Evolutionary conservation across 2,888 invertebrate genomes (phyloP).

Genomic region (Exephanes ischioxanthus): DNA sequence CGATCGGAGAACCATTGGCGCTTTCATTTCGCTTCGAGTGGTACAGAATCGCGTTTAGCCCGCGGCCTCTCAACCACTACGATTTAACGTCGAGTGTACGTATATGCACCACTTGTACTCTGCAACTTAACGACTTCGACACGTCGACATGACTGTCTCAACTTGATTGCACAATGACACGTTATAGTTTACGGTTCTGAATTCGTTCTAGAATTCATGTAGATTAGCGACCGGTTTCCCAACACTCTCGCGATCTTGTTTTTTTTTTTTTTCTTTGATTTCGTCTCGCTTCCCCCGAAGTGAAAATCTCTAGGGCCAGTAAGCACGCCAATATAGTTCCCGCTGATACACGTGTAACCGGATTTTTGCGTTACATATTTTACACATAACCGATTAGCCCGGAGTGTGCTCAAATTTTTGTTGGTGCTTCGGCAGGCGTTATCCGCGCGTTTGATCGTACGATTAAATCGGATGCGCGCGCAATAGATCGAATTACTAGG

Average conservation of each 20-base stretch:
- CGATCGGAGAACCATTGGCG: conserved; percentile 57
- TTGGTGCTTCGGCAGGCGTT: conserved; percentile 76
- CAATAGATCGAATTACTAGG: conserved; percentile 66
- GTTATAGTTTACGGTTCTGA: conserved; percentile 69
- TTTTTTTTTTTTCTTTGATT: conserved; percentile 27
- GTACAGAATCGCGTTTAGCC: conserved; percentile 60
- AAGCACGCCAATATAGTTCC: conserved; percentile 68
- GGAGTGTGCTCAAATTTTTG: conserved; percentile 74
- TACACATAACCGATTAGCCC: conserved; percentile 44
- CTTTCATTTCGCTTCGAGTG: conserved; percentile 65
- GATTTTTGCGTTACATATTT: conserved; percentile 22
- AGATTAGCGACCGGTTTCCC: conserved; percentile 64
- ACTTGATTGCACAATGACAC: conserved; percentile 68
- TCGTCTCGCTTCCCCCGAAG: conserved; percentile 40
- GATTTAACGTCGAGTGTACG: conserved; percentile 40
- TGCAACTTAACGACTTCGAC: conserved; percentile 66
- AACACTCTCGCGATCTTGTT: conserved; percentile 59
- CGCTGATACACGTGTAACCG: conserved; percentile 58
- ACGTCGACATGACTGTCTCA: conserved; percentile 66
- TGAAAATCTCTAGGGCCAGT: conserved; percentile 68
- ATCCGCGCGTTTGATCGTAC: conserved; percentile 48
- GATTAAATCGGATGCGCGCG: conserved; percentile 53
- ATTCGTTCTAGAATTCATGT: conserved; percentile 76
- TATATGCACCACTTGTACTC: conserved; percentile 26
- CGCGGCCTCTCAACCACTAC: conserved; percentile 50